phyloP scores from a whole-genome alignment of 2,888 invertebrate genomes.

The Oegoconia quadripuncta region DNA sequence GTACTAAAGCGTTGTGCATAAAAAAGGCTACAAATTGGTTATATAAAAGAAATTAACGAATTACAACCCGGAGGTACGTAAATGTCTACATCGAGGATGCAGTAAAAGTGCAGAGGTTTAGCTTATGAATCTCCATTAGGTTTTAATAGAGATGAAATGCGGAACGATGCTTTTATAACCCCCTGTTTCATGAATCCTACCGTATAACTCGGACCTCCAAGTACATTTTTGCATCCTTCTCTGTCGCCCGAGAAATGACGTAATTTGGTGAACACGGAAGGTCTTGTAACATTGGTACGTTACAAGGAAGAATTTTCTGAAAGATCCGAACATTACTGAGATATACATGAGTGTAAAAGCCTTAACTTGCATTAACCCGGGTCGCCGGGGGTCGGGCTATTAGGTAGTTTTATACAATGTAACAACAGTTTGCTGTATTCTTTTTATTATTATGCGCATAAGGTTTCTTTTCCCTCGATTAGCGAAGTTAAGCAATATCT shows the following conservation, averaged over 20 bases:
- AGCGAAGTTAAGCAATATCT: too few relatives aligned
- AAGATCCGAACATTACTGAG: conserved; percentile 21
- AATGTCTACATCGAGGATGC: not conserved
- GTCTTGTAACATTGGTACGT: not conserved
- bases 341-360: conserved; percentile 21
- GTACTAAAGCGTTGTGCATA: too few relatives aligned
- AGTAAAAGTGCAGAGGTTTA: conserved; percentile 19
- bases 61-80: too few relatives aligned
- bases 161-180: conserved; percentile 8
- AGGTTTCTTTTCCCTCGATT: too few relatives aligned
- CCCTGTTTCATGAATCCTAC: not conserved
- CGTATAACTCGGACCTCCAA: not conserved
- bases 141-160: conserved; percentile 24
- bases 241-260: not conserved
- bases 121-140: conserved; percentile 32
- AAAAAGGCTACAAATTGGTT: too few relatives aligned
- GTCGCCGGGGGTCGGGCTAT: conserved; percentile 8
- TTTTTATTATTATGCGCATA: too few relatives aligned
- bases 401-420: too few relatives aligned
- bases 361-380: conserved; percentile 25
- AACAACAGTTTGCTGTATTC: too few relatives aligned
- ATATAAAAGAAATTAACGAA: too few relatives aligned
- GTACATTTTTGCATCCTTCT: not conserved
- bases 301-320: conserved; percentile 6
- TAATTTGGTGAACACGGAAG: not conserved